A percentile compares a stretch with the other conserved stretches of the same genome.
phyloP scores from a whole-genome alignment of 2,113 vertebrate genomes.

The Ctenodactylus gundi region DNA sequence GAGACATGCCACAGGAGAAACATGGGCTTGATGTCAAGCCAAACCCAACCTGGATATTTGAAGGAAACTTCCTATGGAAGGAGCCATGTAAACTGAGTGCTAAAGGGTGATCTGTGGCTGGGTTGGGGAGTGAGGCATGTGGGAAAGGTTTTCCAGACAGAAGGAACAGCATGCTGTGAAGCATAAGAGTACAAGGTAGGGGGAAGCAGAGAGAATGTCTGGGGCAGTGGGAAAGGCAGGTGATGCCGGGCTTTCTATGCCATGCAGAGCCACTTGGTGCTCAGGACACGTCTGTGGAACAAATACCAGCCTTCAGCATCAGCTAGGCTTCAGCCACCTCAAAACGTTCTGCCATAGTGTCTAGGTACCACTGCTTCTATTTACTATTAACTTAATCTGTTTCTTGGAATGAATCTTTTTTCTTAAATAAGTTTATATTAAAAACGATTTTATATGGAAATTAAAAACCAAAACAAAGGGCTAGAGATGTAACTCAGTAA shows the following conservation, averaged over 20 bases:
- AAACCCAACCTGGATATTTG: neutral
- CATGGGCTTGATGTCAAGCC: neutral
- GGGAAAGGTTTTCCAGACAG: neutral
- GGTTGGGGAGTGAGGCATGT: neutral
- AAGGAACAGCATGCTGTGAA: neutral
- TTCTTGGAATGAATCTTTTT: neutral
- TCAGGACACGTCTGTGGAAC: neutral
- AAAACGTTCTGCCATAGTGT: neutral
- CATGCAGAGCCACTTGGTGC: neutral
- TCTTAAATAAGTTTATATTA: slow-evolving; percentile 2
- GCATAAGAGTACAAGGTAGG: neutral
- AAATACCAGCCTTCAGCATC: neutral
- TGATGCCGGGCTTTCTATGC: neutral
- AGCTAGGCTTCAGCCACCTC: neutral
- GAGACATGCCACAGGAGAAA: neutral
- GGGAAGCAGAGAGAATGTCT: neutral
- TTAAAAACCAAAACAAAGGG: slow-evolving; percentile 12
- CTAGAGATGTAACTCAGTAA: neutral
- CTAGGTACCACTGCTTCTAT: neutral
- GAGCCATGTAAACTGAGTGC: neutral
- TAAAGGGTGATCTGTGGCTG: neutral
- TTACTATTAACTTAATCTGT: slow-evolving; percentile 27
- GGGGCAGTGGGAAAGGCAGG: neutral
- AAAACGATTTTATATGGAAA: slow-evolving; percentile 16
- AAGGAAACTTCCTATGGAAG: slow-evolving; percentile 19